These are phyloP conservation scores for Carollia perspicillata DNA, from an alignment of 2,113 vertebrate species.

Conservation along the genomic window DNA sequence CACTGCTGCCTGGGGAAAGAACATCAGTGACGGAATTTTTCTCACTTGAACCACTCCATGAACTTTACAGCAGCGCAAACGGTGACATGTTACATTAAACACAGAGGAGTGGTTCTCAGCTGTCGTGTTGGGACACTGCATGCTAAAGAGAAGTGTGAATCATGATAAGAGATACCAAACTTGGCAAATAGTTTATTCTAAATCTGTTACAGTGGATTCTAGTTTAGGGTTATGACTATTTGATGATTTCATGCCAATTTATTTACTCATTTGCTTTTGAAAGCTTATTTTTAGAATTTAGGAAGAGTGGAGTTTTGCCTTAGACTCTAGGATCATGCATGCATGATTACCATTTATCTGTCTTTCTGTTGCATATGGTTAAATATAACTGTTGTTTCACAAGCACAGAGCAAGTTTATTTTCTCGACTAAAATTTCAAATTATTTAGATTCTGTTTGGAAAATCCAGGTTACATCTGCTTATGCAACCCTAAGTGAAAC, in stretches of 20 bases:
- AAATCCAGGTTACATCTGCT: not conserved
- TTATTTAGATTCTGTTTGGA: not conserved
- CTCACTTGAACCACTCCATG: not conserved
- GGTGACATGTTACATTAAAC: not conserved
- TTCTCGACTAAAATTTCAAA: not conserved
- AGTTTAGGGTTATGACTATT: not conserved
- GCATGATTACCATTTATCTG: not conserved
- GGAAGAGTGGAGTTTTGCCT: not conserved
- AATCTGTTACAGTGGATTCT: not conserved
- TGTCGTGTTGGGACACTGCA: accelerated
- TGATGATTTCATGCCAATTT: not conserved
- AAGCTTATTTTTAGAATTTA: not conserved
- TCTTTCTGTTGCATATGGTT: not conserved
- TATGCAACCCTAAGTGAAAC: not conserved
- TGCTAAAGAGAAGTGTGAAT: not conserved
- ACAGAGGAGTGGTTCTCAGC: not conserved
- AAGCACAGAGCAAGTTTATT: not conserved
- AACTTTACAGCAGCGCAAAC: not conserved
- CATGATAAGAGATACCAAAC: not conserved
- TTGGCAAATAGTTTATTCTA: not conserved
- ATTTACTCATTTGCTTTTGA: not conserved
- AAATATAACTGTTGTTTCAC: not conserved
- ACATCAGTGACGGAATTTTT: not conserved
- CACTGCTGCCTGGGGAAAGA: not conserved
- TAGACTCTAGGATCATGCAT: not conserved